Percentiles rank a stretch among this genome's conserved stretches.
Conservation (phyloP, 2,888 invertebrate genomes). For the Leptinotarsa tumamoca region DNA sequence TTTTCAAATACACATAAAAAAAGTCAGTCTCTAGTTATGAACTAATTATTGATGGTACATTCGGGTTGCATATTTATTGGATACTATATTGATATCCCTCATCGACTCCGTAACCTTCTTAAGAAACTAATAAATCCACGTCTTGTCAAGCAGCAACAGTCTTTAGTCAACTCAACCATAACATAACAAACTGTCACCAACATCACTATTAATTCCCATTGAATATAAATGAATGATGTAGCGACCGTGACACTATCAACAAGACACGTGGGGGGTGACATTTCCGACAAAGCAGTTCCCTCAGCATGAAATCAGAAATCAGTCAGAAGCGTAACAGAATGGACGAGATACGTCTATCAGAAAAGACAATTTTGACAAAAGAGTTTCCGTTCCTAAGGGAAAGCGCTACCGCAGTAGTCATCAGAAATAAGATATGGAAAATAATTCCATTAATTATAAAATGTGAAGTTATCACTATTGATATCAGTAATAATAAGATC, state of each 20-base stretch:
- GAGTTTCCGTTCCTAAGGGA: background rate
- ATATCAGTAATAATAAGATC: too few species aligned
- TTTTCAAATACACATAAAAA: too few species aligned
- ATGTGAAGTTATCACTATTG: too few species aligned
- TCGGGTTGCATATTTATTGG: too few species aligned
- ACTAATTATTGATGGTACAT: too few species aligned
- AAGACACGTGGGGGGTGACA: constrained; percentile 6
- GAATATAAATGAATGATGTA: constrained; percentile 18
- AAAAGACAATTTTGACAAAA: background rate
- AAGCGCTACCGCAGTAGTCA: background rate
- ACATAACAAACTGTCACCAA: constrained; percentile 15
- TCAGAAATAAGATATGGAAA: too few species aligned
- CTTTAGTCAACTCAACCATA: background rate
- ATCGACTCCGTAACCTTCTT: background rate
- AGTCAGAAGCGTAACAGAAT: constrained; percentile 13
- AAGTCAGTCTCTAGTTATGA: too few species aligned
- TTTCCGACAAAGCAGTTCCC: constrained; percentile 4
- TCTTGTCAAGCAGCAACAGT: background rate
- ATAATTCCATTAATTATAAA: too few species aligned
- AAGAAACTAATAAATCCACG: background rate
- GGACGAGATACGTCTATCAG: background rate
- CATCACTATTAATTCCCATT: constrained; percentile 25
- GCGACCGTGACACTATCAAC: constrained; percentile 9
- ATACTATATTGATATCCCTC: background rate
- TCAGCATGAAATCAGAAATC: constrained; percentile 1